phyloP scores from a whole-genome alignment of 2,113 vertebrate genomes.

The Dendropsophus ebraccatus region DNA sequence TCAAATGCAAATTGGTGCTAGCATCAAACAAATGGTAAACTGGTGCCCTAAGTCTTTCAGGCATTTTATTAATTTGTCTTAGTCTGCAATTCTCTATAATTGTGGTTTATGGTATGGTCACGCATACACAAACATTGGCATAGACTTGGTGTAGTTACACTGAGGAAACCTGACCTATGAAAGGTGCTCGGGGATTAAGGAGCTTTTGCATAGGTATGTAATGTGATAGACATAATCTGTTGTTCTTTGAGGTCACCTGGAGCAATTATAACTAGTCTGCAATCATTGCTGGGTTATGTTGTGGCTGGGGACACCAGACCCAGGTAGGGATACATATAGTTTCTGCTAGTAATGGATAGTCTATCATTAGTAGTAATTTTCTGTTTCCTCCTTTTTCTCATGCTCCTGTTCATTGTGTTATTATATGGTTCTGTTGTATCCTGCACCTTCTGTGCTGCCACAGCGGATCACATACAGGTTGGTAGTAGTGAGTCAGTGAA shows the following conservation, averaged over 20 bases:
- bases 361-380: not conserved
- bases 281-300: not conserved
- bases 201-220: not conserved
- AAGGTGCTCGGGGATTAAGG: not conserved
- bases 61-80: no score
- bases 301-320: not conserved
- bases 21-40: no score
- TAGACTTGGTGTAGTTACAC: not conserved
- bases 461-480: no score
- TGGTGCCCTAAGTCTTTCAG: no score
- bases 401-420: no score
- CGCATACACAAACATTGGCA: not conserved
- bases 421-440: no score
- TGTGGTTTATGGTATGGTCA: no score
- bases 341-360: not conserved
- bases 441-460: no score
- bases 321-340: not conserved
- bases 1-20: no score
- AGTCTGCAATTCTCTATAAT: no score
- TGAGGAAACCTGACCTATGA: not conserved
- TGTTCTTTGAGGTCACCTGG: not conserved
- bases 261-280: not conserved
- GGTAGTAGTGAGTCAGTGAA: no score
- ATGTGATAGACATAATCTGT: constrained; percentile 6
- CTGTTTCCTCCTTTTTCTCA: not conserved